Evolutionary conservation across 2,888 invertebrate genomes (phyloP), one percentile per base, ranked within the genome.

Genomic region (Philaethria dido): DNA sequence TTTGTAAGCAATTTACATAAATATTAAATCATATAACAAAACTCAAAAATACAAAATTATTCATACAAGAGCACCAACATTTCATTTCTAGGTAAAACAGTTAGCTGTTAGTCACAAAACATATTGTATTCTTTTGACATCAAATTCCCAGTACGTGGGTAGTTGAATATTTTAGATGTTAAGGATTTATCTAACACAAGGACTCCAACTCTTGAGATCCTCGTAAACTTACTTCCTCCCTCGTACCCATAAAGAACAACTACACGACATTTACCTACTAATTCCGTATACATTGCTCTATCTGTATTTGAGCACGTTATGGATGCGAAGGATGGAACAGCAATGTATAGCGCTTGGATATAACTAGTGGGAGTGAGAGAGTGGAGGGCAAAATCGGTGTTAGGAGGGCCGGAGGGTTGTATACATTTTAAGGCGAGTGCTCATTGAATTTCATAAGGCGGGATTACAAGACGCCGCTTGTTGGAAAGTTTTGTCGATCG

Each of bases 371-470:
- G 29, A 14, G 33, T 6, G 20, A 33, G 16, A 33, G 33, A 36
- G 18, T 59, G 16, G 29, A 29, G 20, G 22, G 13, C n/a, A 33
- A 36, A 8, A 60, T n/a, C 47, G 29, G 61, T 69, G n/a, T 42
- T 25, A 33, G 52, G 25, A 48, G 62, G 54, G 39, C 33, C 48
- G 62, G 55, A 52, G 60, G 63, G 61, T 64, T 63, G 69, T 67
- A 66, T 69, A 69, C 63, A 66, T 69, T 69, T 69, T 68, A 70
- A 70, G 70, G 68, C 69, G 61, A 68, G 69, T 62, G 66, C 73
- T 73, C 72, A 74, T 74, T 74, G 74, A 74, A 74, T 74, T 74
- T 74, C 74, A 73, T 74, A 72, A 74, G 73, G 71, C 57, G 22
- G 70, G 74, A 74, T 74, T 74, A 74, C 73, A 72, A 62, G 69